These are phyloP conservation scores for Autographa gamma DNA, from an alignment of 2,888 invertebrate species.

Conservation along the genomic window DNA sequence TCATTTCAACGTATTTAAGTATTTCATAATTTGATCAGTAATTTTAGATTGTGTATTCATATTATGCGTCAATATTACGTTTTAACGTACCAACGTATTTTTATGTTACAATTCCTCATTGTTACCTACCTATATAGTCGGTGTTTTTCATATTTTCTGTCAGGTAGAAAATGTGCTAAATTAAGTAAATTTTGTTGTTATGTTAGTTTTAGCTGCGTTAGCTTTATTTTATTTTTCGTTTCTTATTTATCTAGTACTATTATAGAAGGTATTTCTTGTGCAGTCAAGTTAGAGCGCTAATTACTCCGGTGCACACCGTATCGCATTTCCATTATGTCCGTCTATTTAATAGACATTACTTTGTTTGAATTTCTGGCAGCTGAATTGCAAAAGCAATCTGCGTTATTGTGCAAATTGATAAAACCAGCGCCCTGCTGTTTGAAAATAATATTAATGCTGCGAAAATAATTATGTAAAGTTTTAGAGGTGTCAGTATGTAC, in stretches of 20 bases:
- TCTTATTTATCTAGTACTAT: no score
- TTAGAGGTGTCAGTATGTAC: constrained; percentile 63
- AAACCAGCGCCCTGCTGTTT: not conserved
- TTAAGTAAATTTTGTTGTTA: no score
- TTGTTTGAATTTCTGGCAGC: not conserved
- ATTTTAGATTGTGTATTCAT: not conserved
- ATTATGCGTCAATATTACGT: not conserved
- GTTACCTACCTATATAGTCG: not conserved
- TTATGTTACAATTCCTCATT: not conserved
- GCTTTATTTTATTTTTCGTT: no score
- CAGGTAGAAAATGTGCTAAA: no score
- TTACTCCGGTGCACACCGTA: constrained; percentile 3
- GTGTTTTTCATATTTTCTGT: not conserved
- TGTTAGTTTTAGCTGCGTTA: no score
- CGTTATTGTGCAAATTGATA: not conserved
- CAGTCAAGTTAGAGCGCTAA: not conserved
- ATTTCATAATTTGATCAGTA: constrained; percentile 1
- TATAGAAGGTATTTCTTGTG: not conserved
- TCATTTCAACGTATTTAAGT: not conserved
- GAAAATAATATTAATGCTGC: constrained; percentile 38
- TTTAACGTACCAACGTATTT: not conserved
- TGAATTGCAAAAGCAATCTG: constrained; percentile 1
- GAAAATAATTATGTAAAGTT: constrained; percentile 72
- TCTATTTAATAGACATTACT: not conserved
- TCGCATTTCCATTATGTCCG: not conserved